Evolutionary conservation across 1,140 invertebrate genomes (phyloP).

Genomic region (Diploscapter pachys): DNA sequence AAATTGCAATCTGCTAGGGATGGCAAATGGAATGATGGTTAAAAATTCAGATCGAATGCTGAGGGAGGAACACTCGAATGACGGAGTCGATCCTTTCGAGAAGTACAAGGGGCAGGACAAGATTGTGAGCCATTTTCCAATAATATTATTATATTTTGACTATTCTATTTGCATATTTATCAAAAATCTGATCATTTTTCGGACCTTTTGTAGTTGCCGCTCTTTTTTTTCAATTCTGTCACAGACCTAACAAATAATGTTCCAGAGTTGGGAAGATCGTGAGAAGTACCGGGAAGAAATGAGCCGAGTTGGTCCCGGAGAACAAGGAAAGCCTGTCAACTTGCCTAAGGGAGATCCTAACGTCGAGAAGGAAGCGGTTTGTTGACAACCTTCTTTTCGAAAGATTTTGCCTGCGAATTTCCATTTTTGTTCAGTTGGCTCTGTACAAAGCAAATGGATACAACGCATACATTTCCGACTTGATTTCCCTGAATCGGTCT

Average conservation of each 20-base stretch:
- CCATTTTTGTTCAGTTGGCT: slow-evolving; percentile 49
- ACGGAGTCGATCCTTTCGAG: too few relatives aligned
- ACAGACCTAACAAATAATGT: too few relatives aligned
- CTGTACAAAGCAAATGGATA: slow-evolving; percentile 76
- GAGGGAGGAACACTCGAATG: too few relatives aligned
- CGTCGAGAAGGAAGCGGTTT: slow-evolving; percentile 61
- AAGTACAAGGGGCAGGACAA: too few relatives aligned
- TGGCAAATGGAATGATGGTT: too few relatives aligned
- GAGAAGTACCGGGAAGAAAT: slow-evolving; percentile 10
- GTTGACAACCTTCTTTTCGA: neutral
- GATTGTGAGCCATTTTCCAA: too few relatives aligned
- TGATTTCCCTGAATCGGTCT: slow-evolving; percentile 73
- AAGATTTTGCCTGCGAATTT: neutral
- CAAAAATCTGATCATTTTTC: too few relatives aligned
- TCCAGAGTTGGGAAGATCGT: slow-evolving; percentile 28
- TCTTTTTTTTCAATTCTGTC: neutral
- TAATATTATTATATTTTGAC: too few relatives aligned
- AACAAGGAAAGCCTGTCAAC: slow-evolving; percentile 70
- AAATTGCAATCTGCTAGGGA: too few relatives aligned
- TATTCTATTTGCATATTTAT: too few relatives aligned
- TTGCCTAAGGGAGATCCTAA: slow-evolving; percentile 64
- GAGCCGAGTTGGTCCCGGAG: slow-evolving; percentile 69
- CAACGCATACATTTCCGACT: slow-evolving; percentile 75
- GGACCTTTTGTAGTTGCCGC: too few relatives aligned
- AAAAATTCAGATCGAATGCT: too few relatives aligned